A percentile compares a stretch with the other conserved stretches of the same genome.
Evolutionary conservation across 1,140 invertebrate genomes (phyloP).

Genomic region (Lerema accius): DNA sequence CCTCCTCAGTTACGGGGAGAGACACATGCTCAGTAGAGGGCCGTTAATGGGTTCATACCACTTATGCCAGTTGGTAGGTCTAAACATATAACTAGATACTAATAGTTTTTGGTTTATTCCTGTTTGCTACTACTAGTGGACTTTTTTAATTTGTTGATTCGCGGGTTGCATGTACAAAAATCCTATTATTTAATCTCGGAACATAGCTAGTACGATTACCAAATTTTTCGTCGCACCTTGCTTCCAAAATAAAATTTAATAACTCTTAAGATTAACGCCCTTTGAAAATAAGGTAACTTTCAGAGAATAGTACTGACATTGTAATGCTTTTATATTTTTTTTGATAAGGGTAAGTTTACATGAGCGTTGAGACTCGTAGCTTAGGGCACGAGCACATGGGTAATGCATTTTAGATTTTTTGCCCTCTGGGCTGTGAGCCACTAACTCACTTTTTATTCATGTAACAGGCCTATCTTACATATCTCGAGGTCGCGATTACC

Average conservation of each 20-base stretch:
- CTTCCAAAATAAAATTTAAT: constrained; percentile 42
- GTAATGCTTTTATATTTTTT: constrained; percentile 45
- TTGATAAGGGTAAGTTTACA: constrained; percentile 27
- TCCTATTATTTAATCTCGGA: too few relatives aligned
- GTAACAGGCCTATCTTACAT: constrained; percentile 20
- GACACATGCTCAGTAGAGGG: too few relatives aligned
- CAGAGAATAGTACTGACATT: constrained; percentile 23
- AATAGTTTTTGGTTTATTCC: too few relatives aligned
- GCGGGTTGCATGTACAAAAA: too few relatives aligned
- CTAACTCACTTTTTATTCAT: constrained; percentile 33
- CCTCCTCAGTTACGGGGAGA: too few relatives aligned
- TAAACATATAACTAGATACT: too few relatives aligned
- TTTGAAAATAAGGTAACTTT: constrained; percentile 49
- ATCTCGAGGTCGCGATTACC: constrained; percentile 20
- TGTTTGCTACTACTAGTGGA: too few relatives aligned
- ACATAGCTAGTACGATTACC: too few relatives aligned
- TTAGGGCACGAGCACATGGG: constrained; percentile 8
- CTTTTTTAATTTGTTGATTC: too few relatives aligned
- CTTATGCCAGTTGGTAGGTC: too few relatives aligned
- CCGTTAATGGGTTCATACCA: too few relatives aligned
- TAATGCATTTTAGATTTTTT: constrained; percentile 33
- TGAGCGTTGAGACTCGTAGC: constrained; percentile 21
- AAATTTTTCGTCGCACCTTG: too few relatives aligned
- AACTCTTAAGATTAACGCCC: constrained; percentile 44
- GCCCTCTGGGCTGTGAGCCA: constrained; percentile 9